Evolutionary conservation across 2,797 vertebrate species (phyloP).

Genomic region (Dendrocincla tyrannina): DNA sequence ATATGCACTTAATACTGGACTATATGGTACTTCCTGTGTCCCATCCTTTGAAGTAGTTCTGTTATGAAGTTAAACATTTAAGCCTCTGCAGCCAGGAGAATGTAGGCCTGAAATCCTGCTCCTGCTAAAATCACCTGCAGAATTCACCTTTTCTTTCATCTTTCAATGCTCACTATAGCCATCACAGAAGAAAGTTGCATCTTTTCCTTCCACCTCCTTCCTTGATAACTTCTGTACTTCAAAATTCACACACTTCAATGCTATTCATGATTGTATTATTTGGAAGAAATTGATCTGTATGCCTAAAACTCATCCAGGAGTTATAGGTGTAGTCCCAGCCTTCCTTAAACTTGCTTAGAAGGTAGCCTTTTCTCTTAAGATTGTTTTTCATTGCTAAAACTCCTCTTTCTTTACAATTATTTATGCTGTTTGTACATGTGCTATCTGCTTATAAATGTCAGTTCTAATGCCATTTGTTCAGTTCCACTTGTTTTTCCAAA

Average conservation of each 20-base stretch:
- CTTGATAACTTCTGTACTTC: background rate
- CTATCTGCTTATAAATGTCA: background rate
- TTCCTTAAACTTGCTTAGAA: background rate
- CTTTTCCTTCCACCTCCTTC: background rate
- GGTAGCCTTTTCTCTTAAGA: background rate
- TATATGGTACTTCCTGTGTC: background rate
- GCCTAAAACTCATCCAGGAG: background rate
- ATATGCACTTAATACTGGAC: background rate
- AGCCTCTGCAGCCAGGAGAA: background rate
- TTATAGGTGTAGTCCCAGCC: background rate
- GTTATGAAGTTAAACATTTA: background rate
- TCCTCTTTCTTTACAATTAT: background rate
- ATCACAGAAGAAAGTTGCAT: background rate
- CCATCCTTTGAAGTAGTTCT: background rate
- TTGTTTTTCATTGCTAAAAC: background rate
- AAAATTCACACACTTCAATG: background rate
- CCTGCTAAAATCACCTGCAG: background rate
- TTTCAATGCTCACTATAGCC: rapidly evolving
- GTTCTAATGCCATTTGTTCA: background rate
- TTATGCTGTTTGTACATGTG: background rate
- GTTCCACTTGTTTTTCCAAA: background rate
- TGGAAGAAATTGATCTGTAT: background rate
- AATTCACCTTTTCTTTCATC: background rate
- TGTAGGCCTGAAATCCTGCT: background rate
- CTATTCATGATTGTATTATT: background rate